phyloP scores from a whole-genome alignment of 1,140 invertebrate species.

The Pseudomyrmex dendroicus region DNA sequence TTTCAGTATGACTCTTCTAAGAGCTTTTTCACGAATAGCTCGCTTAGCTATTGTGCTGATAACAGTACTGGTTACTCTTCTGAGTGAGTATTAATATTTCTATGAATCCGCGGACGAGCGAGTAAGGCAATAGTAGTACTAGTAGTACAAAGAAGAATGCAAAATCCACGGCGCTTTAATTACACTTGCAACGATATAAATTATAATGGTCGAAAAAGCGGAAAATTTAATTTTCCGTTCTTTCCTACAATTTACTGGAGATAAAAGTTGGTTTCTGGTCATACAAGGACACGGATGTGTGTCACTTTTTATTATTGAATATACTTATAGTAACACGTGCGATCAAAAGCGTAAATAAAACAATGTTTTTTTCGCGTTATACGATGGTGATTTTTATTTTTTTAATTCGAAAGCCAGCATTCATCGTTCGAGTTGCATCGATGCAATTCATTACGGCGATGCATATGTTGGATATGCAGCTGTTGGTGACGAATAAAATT shows the following conservation, averaged over 20 bases:
- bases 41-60: slow-evolving; percentile 20
- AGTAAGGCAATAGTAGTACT: not conserved
- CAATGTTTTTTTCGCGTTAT: not conserved
- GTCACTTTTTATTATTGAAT: slow-evolving; percentile 38
- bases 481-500: slow-evolving; percentile 21
- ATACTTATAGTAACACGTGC: slow-evolving; percentile 26
- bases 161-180: slow-evolving; percentile 33
- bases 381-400: slow-evolving; percentile 48
- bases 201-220: slow-evolving; percentile 7
- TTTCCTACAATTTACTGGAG: not conserved
- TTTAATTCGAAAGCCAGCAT: slow-evolving; percentile 9
- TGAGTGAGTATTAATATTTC: slow-evolving; percentile 48
- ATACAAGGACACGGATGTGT: not conserved
- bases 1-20: not conserved
- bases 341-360: slow-evolving; percentile 46
- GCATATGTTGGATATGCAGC: slow-evolving; percentile 18
- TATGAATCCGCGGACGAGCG: not conserved
- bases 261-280: too few species aligned
- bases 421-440: slow-evolving; percentile 9
- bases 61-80: slow-evolving; percentile 41
- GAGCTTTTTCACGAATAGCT: not conserved
- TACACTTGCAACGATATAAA: slow-evolving; percentile 5
- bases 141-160: too few species aligned
- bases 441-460: slow-evolving; percentile 44
- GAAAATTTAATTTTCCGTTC: not conserved